Base-by-base conservation (phyloP, 2,888 invertebrate genomes). In the Baccha elongata region DNA sequence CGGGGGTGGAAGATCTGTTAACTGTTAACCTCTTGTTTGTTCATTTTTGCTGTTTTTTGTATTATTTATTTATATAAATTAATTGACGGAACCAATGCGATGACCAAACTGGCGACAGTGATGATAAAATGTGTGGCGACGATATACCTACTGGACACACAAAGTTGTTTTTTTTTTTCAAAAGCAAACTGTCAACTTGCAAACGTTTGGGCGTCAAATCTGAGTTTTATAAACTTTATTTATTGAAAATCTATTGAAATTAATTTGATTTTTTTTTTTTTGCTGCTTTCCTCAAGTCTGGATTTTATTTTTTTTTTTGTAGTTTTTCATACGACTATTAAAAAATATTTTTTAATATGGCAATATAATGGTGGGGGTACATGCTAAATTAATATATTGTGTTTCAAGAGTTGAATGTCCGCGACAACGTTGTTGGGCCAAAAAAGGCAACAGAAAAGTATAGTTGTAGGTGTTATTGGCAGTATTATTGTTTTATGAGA, bases 1-100 rank as follows among this genome's bases (percentile, higher is more conserved):
- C 83, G 83, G 72, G 83, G 83, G 83, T 83, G 78, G 83, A 78
- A 83, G 83, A 78, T 73, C 76, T 83, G 76, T 83, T 83, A 83
- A 64, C 68, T 83, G 83, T n/a, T n/a, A n/a, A 78, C 83, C 78
- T 83, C 76, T 83, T 44, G 29, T 64, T 73, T 65, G 23, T 62
- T 29, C 40, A 7, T 32, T 67, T 26, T n/a, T n/a, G n/a, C n/a
- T 58, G 32, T 19, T 32, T 3, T 37, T 48, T n/a, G 1, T 26
- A 5, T 46, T 46, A n/a, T 42, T n/a, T 60, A 60, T 44, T 44
- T 44, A 60, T 44, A 60, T 44, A n/a, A n/a, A 60, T 44, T 26
- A 67, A 71, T 73, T 80, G 80, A 73, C 78, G 67, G 72, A 78
- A 79, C 58, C 58, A 71, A 37, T 65, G 40, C 48, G 67, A 60